Base-by-base conservation (phyloP, 35 echinoderm and acorn worm species). In the Apostichopus japonicus region DNA sequence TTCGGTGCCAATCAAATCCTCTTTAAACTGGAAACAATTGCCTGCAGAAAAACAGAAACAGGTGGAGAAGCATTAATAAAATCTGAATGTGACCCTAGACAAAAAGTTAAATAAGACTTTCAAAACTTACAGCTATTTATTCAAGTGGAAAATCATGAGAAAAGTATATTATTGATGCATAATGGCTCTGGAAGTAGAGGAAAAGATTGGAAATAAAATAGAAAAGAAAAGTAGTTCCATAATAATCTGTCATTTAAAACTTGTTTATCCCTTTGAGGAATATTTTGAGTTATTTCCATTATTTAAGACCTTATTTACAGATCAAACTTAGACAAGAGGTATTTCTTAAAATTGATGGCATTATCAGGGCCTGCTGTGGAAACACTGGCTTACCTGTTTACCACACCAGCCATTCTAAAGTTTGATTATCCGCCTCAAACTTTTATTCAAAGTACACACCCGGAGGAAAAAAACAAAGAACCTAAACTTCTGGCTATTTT, bases 21-120 rank as follows among this genome's bases (percentile, higher is more conserved):
- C 54, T 23, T 61, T 84, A 58, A 54, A 84, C 15, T 58, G n/a
- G 80, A 84, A 84, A 84, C 80, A 84, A 84, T 84, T 84, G 80
- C 80, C 80, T 53, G 53, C 17, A 84, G 80, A 56, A 57, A 84
- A 57, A 58, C 53, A n/a, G 54, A 56, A 84, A 84, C 80, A 84
- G 80, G 80, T 84, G 80, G 80, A 84, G 80, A n/a, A 73, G 10
- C 53, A 61, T 84, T 84, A 55, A 84, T 14, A 19, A 21, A 84
- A 57, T 0, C n/a, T 56, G 54, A 84, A 84, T 61, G 55, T 84
- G 80, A 84, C 80, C 80, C 80, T 1, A 84, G 80, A 84, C 56
- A 84, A 57, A 84, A 10, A 59, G 16, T 21, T 0, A n/a, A 57
- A 75, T 19, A 21, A 75, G 5, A 19, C 11, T n/a, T 23, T 73